phyloP scores from a whole-genome alignment of 2,113 vertebrate genomes.

The Amia ocellicauda region DNA sequence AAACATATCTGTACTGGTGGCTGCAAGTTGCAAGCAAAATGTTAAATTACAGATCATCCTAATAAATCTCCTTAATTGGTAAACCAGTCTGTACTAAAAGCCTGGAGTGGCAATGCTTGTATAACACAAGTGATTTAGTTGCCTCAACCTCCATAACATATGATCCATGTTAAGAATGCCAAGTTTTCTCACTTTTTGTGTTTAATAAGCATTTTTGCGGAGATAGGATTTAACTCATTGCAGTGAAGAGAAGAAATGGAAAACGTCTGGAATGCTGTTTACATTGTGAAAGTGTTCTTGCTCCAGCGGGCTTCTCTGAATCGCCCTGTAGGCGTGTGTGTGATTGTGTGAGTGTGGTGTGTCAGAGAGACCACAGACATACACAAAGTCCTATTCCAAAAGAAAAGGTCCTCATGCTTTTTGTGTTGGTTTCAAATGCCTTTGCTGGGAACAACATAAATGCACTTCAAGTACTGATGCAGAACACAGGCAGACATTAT shows the following conservation, averaged over 20 bases:
- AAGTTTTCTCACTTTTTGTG: constrained; percentile 5
- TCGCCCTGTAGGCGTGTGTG: no score
- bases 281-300: constrained; percentile 47
- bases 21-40: background rate
- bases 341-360: no score
- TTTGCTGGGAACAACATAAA: no score
- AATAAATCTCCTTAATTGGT: constrained; percentile 58
- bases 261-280: constrained; percentile 55
- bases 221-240: constrained; percentile 51
- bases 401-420: no score
- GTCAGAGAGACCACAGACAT: no score
- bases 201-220: constrained; percentile 32
- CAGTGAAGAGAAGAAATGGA: constrained; percentile 49
- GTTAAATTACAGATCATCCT: constrained; percentile 45
- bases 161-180: constrained; percentile 54
- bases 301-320: no score
- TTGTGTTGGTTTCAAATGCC: no score
- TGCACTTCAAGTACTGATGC: no score
- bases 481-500: no score
- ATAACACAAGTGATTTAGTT: constrained; percentile 68
- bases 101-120: constrained; percentile 62
- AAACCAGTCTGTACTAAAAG: constrained; percentile 49
- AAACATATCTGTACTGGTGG: background rate
- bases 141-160: constrained; percentile 59
- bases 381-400: no score